Evolutionary conservation across 2,113 vertebrate species (phyloP).

Genomic region (Saguinus midas): DNA sequence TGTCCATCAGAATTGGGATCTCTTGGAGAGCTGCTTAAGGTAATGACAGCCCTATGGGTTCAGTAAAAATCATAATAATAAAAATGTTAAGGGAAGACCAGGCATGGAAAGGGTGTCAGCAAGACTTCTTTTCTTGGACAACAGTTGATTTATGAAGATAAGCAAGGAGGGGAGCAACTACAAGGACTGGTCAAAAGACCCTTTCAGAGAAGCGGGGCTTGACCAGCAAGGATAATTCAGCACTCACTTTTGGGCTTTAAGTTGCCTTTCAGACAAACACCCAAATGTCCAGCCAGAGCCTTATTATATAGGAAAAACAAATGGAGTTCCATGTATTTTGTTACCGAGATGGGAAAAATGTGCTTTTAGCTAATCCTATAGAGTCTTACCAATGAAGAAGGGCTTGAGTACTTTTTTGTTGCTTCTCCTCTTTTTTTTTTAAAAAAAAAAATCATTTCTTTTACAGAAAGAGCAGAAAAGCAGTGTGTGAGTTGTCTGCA

Average conservation of each 20-base stretch:
- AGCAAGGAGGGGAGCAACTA: neutral
- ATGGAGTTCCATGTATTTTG: accelerated
- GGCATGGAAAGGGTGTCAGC: neutral
- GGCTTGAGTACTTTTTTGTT: neutral
- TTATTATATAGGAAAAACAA: accelerated
- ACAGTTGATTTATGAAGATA: neutral
- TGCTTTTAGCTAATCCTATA: accelerated
- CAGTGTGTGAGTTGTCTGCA: neutral
- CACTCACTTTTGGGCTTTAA: neutral
- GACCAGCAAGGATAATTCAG: neutral
- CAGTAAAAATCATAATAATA: neutral
- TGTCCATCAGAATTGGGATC: neutral
- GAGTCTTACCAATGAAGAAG: neutral
- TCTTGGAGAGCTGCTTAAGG: neutral
- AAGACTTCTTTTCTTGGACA: neutral
- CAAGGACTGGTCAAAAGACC: neutral
- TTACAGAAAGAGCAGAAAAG: neutral
- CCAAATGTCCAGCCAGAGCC: accelerated
- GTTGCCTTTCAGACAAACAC: neutral
- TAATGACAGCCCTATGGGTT: neutral
- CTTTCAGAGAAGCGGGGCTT: neutral
- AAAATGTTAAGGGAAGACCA: neutral
- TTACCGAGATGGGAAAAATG: accelerated
- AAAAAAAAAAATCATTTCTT: neutral
- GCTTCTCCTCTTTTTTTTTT: neutral